Conservation (phyloP, 2,797 vertebrate species). For the Chromis chromis region DNA sequence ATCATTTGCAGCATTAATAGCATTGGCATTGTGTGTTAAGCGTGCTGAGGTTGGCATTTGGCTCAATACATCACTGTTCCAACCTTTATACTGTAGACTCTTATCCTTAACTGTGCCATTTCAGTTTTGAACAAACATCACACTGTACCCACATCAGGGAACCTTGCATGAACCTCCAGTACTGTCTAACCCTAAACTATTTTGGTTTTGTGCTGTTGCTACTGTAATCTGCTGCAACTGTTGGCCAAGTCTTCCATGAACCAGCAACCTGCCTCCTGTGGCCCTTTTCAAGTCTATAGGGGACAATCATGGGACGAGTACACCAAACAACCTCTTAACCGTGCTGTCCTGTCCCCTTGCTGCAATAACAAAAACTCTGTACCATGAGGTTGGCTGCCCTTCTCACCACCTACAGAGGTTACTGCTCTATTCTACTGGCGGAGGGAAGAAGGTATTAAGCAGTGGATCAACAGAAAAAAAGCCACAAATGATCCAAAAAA, state of each 20-base stretch:
- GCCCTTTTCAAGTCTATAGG: neutral
- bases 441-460: neutral
- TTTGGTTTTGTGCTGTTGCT: neutral
- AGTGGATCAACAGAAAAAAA: slow-evolving; percentile 33
- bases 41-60: no score
- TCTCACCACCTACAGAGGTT: slow-evolving; percentile 35
- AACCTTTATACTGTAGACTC: no score
- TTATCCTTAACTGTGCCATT: no score
- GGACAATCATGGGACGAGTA: neutral
- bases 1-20: no score
- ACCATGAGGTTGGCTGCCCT: slow-evolving; percentile 30
- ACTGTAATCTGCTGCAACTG: neutral
- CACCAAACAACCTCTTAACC: neutral
- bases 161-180: neutral
- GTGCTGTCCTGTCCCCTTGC: slow-evolving; percentile 5
- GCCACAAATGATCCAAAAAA: slow-evolving; percentile 43
- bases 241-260: slow-evolving; percentile 2
- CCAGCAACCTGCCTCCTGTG: slow-evolving; percentile 11
- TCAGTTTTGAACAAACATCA: no score
- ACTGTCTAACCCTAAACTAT: no score
- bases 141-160: no score
- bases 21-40: no score
- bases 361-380: neutral
- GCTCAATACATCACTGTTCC: no score
- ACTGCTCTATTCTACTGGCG: slow-evolving; percentile 25